A percentile compares a stretch with the other conserved stretches of the same genome.
These are phyloP conservation scores for Barbus barbus DNA, from an alignment of 2,113 vertebrate genomes.

Conservation along the genomic window DNA sequence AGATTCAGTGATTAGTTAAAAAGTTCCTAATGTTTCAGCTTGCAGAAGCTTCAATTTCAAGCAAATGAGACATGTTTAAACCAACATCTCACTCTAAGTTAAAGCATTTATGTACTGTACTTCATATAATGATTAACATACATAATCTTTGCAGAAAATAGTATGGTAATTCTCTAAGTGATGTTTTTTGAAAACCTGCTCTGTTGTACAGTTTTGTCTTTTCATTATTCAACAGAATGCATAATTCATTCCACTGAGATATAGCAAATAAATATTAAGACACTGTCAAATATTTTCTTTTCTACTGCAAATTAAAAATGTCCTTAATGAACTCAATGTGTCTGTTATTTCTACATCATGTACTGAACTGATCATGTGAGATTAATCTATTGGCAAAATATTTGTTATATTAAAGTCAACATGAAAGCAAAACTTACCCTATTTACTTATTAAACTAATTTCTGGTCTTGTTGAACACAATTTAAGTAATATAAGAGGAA, in stretches of 20 bases:
- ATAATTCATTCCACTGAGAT: background rate
- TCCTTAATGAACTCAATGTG: background rate
- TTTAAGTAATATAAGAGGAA: background rate
- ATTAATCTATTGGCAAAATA: background rate
- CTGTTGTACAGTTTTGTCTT: conserved; percentile 8
- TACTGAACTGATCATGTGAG: background rate
- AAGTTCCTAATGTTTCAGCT: background rate
- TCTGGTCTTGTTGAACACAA: background rate
- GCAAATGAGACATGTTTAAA: background rate
- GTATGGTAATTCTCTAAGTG: background rate
- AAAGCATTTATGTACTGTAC: background rate
- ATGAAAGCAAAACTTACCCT: background rate
- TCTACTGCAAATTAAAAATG: background rate
- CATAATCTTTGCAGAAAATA: background rate
- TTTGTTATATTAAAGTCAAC: background rate
- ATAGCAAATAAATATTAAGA: background rate
- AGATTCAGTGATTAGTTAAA: conserved; percentile 3
- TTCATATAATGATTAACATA: background rate
- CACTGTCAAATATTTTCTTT: background rate
- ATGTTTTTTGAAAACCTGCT: conserved; percentile 1
- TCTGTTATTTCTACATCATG: background rate
- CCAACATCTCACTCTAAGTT: background rate
- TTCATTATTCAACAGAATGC: conserved; percentile 5
- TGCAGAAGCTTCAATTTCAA: background rate
- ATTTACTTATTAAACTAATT: background rate